Evolutionary conservation across 2,797 vertebrate genomes (phyloP).

Genomic region (Nannoperca australis): DNA sequence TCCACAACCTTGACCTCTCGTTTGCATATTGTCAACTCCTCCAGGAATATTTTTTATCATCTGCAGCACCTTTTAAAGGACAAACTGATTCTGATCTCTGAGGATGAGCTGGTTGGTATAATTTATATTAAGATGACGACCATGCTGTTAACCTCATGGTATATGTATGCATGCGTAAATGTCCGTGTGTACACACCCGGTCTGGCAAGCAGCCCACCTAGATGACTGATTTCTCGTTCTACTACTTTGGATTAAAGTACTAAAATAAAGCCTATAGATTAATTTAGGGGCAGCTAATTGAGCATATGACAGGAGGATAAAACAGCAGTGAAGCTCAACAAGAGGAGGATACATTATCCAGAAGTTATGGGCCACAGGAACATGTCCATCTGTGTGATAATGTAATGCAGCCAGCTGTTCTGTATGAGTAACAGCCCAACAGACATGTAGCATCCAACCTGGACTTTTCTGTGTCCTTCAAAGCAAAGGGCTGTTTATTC

Average conservation of each 20-base stretch:
- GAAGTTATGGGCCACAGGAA: slow-evolving; percentile 51
- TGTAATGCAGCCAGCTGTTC: slow-evolving; percentile 66
- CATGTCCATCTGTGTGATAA: slow-evolving; percentile 68
- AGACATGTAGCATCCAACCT: slow-evolving; percentile 53
- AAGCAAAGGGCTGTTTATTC: slow-evolving; percentile 59
- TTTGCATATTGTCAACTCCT: slow-evolving; percentile 70
- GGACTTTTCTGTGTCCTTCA: slow-evolving; percentile 72
- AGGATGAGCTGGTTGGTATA: slow-evolving; percentile 27
- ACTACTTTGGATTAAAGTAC: slow-evolving; percentile 35
- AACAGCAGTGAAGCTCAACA: slow-evolving; percentile 48
- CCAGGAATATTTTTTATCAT: slow-evolving; percentile 60
- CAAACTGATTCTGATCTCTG: slow-evolving; percentile 34
- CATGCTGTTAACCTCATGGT: background rate
- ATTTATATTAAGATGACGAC: slow-evolving; percentile 47
- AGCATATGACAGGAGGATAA: slow-evolving; percentile 52
- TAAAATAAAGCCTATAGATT: slow-evolving; percentile 31
- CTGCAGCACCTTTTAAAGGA: slow-evolving; percentile 56
- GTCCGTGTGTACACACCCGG: background rate
- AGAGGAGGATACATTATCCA: slow-evolving; percentile 51
- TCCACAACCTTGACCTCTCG: slow-evolving; percentile 68
- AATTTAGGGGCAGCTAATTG: slow-evolving; percentile 44
- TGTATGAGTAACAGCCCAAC: slow-evolving; percentile 48
- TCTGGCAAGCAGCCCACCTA: background rate
- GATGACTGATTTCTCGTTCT: slow-evolving; percentile 31
- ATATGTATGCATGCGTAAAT: background rate